Conservation (phyloP, 2,797 vertebrate species). For the Enteromius anoplus region DNA sequence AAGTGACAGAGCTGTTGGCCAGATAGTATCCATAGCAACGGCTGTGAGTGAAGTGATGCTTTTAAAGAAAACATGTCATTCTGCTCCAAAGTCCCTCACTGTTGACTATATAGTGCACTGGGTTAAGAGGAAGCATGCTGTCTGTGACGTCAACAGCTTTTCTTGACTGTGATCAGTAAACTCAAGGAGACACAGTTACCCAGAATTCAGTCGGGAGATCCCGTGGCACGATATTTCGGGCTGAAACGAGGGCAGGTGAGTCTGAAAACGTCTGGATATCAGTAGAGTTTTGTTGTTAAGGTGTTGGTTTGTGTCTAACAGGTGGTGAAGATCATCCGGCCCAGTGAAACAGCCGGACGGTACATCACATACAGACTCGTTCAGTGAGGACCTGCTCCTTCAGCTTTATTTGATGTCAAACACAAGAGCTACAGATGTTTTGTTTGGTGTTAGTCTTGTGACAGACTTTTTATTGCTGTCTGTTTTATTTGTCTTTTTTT, state of each 20-base stretch:
- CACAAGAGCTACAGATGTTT: neutral
- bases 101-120: neutral
- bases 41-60: neutral
- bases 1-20: constrained; percentile 90
- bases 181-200: constrained; percentile 95
- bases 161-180: constrained; percentile 77
- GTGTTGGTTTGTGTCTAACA: constrained; percentile 55
- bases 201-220: constrained; percentile 94
- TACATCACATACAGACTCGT: constrained; percentile 98
- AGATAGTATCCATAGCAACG: constrained; percentile 90
- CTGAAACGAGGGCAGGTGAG: constrained; percentile 95
- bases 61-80: neutral
- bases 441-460: neutral
- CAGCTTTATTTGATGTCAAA: neutral
- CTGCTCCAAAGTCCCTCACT: neutral
- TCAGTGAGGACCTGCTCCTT: constrained; percentile 72
- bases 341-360: constrained; percentile 92
- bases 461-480: neutral
- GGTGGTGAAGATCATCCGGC: constrained; percentile 98
- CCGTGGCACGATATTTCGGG: constrained; percentile 95
- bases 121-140: neutral
- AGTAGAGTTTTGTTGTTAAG: neutral
- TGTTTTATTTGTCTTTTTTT: neutral
- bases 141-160: neutral
- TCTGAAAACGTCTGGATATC: neutral